Percentiles rank a stretch among this genome's conserved stretches.
phyloP scores from a whole-genome alignment of 2,888 invertebrate genomes.

The Drosophila subsilvestris region DNA sequence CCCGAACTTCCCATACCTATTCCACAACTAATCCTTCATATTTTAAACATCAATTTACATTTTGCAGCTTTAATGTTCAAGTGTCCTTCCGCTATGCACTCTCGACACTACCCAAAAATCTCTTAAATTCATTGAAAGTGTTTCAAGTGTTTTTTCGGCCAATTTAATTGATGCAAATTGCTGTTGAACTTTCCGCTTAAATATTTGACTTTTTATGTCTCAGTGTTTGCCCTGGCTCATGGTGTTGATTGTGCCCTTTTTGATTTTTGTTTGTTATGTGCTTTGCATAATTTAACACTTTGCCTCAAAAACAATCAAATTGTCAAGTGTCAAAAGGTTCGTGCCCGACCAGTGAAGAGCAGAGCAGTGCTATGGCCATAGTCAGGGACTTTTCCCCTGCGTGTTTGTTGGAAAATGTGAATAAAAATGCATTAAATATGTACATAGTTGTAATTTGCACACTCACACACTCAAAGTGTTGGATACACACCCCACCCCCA shows the following conservation, averaged over 20 bases:
- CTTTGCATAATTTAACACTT: constrained; percentile 74
- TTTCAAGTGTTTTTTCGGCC: constrained; percentile 4
- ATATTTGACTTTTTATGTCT: constrained; percentile 32
- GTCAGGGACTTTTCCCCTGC: constrained; percentile 1
- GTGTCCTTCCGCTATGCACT: neutral
- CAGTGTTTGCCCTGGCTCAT: constrained; percentile 25
- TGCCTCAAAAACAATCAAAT: constrained; percentile 76
- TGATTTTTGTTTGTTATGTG: constrained; percentile 42
- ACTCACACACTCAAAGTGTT: constrained; percentile 23
- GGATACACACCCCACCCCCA: constrained; percentile 4
- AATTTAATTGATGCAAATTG: constrained; percentile 40
- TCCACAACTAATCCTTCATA: neutral
- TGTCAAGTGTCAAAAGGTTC: constrained; percentile 76
- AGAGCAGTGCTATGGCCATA: neutral
- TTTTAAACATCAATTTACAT: neutral
- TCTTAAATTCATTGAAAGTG: constrained; percentile 18
- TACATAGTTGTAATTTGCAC: constrained; percentile 51
- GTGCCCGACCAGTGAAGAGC: constrained; percentile 34
- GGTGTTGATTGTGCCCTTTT: constrained; percentile 31
- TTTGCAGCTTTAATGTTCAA: neutral
- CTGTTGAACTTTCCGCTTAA: constrained; percentile 28
- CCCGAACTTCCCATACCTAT: no score
- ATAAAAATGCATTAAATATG: constrained; percentile 77
- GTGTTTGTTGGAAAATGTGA: constrained; percentile 54
- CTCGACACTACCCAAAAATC: constrained; percentile 5